A percentile compares a stretch with the other conserved stretches of the same genome.
Evolutionary conservation across 2,113 vertebrate species (phyloP).

Genomic region (Cyanoramphus novaezelandiae): DNA sequence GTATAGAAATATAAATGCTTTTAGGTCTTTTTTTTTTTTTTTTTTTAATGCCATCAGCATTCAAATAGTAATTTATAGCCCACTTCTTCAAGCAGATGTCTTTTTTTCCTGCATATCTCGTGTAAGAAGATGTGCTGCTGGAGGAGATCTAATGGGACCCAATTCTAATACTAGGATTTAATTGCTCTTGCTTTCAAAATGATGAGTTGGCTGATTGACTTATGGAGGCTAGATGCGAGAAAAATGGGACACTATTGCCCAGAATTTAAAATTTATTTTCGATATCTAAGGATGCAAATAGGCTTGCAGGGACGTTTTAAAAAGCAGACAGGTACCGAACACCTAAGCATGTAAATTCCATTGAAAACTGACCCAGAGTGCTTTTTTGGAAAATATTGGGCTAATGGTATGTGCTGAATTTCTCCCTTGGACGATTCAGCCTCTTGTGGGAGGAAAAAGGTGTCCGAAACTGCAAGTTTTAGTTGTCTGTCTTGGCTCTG

Average conservation of each 20-base stretch:
- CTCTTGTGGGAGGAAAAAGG: not conserved
- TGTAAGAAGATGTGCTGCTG: conserved; percentile 31
- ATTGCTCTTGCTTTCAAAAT: conserved; percentile 56
- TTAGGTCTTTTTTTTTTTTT: not conserved
- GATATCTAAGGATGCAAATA: not conserved
- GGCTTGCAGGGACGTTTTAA: not conserved
- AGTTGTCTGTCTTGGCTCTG: not conserved
- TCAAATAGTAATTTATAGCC: conserved; percentile 61
- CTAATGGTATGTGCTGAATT: not conserved
- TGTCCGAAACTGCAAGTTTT: not conserved
- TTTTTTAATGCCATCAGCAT: conserved; percentile 15
- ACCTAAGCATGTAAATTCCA: not conserved
- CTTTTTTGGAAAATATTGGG: not conserved
- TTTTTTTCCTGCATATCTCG: conserved; percentile 28
- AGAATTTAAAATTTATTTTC: conserved; percentile 1
- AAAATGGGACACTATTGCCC: not conserved
- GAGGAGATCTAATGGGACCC: conserved; percentile 30
- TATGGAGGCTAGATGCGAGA: not conserved
- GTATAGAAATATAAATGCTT: conserved; percentile 33
- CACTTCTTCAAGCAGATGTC: conserved; percentile 35
- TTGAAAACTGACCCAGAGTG: not conserved
- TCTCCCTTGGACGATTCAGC: not conserved
- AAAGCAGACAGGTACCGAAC: not conserved
- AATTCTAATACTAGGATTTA: conserved; percentile 24
- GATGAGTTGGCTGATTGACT: conserved; percentile 52